A percentile compares a stretch with the other conserved stretches of the same genome.
Conservation (phyloP, 2,888 invertebrate species). For the Chironomus tentans region DNA sequence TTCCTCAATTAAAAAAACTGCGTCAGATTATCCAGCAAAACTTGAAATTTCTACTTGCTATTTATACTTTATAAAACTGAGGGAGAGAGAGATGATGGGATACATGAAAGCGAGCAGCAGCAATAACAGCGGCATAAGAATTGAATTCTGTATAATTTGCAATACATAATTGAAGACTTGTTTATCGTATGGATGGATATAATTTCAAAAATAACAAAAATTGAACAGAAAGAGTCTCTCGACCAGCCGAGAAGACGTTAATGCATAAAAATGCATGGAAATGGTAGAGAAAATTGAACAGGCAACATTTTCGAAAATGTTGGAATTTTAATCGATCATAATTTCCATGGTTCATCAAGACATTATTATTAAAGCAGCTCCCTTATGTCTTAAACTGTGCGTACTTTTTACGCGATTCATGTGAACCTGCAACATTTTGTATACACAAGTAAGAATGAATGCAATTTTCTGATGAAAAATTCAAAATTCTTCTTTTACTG, state of each 20-base stretch:
- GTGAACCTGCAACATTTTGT: not conserved
- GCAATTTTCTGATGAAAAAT: conserved; percentile 4
- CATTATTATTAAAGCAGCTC: conserved; percentile 14
- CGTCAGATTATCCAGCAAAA: no score
- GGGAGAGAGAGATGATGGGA: not conserved
- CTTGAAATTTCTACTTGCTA: not conserved
- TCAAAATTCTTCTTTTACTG: not conserved
- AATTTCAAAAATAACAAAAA: conserved; percentile 2
- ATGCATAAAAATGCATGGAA: not conserved
- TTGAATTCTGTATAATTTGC: conserved; percentile 23
- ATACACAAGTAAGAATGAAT: not conserved
- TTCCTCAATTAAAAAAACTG: no score
- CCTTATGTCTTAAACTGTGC: not conserved
- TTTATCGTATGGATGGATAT: not conserved
- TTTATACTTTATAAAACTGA: not conserved
- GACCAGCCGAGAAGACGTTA: not conserved
- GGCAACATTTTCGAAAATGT: not conserved
- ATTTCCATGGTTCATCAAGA: conserved; percentile 22
- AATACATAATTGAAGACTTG: conserved; percentile 25
- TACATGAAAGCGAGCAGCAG: not conserved
- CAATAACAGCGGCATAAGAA: not conserved
- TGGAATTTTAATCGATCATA: conserved; percentile 26
- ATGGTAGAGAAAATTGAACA: not conserved
- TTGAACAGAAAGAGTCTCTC: not conserved
- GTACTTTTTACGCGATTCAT: not conserved